Percentiles rank a stretch among this genome's conserved stretches.
Conservation (phyloP, 2,113 vertebrate species). For the Ictalurus punctatus region DNA sequence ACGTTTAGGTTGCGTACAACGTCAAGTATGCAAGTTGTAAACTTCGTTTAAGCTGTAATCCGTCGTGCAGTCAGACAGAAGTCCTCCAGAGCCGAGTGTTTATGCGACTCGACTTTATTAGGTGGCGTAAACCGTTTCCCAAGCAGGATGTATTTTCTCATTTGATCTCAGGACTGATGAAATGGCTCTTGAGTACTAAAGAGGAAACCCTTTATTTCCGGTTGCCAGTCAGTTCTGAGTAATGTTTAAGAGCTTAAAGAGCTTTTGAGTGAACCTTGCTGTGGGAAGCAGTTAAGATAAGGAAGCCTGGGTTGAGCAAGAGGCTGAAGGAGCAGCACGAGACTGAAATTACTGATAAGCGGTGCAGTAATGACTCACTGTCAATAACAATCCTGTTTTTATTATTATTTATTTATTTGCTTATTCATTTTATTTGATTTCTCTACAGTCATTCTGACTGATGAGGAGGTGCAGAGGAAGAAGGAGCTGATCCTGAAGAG, state of each 20-base stretch:
- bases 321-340: background rate
- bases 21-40: constrained; percentile 1
- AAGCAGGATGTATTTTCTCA: background rate
- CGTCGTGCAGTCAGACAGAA: background rate
- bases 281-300: background rate
- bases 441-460: constrained; percentile 89
- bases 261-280: background rate
- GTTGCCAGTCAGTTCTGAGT: background rate
- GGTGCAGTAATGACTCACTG: background rate
- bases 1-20: background rate
- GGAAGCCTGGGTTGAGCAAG: background rate
- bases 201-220: background rate
- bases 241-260: background rate
- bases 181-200: background rate
- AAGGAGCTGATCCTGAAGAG: constrained; percentile 90
- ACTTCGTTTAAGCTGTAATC: background rate
- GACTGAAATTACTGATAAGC: background rate
- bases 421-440: background rate
- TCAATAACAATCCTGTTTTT: background rate
- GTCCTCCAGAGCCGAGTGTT: constrained; percentile 8
- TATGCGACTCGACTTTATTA: background rate
- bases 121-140: background rate
- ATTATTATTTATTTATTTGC: background rate
- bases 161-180: constrained; percentile 11
- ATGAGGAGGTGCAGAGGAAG: constrained; percentile 96